Base-by-base conservation (phyloP, 2,888 invertebrate genomes). In the Drosophila eohydei region DNA sequence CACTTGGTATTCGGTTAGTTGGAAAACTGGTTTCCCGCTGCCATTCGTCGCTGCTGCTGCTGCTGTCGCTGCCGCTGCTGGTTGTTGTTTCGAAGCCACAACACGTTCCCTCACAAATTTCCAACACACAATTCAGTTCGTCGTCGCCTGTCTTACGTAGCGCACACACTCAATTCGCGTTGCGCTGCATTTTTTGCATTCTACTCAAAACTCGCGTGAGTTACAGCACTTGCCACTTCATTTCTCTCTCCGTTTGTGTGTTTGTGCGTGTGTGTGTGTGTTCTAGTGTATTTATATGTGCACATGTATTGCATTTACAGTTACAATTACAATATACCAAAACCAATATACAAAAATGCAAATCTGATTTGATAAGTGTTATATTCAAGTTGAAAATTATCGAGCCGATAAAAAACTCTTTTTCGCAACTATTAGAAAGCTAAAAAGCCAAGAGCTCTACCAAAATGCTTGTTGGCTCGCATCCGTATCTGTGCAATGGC, bases 101-200 rank as follows among this genome's bases (percentile, higher is more conserved):
- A 78, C 76, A 84, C 85, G 81, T 89, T 91, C 88, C 89, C 86
- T 80, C 78, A 80, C 44, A 62, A 50, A 79, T 77, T 78, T 80
- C 78, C 78, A 78, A 80, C 83, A 79, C 80, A 80, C 78, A 86
- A 91, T 92, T 93, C 92, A 93, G 93, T 93, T 92, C 90, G 89
- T 91, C 92, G 91, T 91, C 92, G 93, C 91, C 92, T 91, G 93
- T 91, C 92, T 91, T 90, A 84, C 92, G 92, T 91, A 91, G 90
- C 89, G 91, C 92, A 93, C 92, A 92, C 89, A 89, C 83, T 83
- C 68, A 74, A 71, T 79, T 65, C 89, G 89, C 84, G 88, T 77
- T 74, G 72, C 71, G 76, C 69, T 71, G 74, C 67, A 78, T 62
- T 71, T 65, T 61, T 50, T 54, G 54, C 41, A 67, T 50, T 55